A percentile compares a stretch with the other conserved stretches of the same genome.
These are phyloP conservation scores for Todiramphus saurophagus DNA, from an alignment of 2,113 vertebrate species.

Conservation along the genomic window DNA sequence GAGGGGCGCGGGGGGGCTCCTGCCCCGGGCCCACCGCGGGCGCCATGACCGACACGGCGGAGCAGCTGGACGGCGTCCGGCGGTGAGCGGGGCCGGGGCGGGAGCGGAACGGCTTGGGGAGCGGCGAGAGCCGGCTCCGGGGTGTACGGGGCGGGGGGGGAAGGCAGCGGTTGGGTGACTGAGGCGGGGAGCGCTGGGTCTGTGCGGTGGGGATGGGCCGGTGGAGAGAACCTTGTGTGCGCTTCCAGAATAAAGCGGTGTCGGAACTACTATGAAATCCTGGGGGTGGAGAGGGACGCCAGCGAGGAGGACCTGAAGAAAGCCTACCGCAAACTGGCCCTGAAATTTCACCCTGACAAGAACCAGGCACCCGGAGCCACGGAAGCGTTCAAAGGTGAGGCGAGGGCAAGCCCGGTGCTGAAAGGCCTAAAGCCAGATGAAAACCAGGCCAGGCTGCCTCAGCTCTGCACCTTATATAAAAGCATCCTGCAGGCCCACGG, in stretches of 20 bases:
- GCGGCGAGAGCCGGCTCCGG: background rate
- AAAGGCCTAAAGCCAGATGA: accelerated
- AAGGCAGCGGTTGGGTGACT: background rate
- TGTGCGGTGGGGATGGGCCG: too few species aligned
- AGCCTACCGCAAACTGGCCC: conserved; percentile 89
- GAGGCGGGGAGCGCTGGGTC: background rate
- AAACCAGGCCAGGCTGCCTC: background rate
- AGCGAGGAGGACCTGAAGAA: conserved; percentile 92
- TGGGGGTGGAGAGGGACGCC: conserved; percentile 85
- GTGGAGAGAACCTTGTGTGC: background rate
- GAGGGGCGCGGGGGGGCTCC: background rate
- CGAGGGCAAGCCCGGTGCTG: accelerated
- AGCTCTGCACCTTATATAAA: background rate
- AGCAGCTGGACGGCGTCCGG: conserved; percentile 88
- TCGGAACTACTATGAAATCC: conserved; percentile 93
- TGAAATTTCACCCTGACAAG: conserved; percentile 95
- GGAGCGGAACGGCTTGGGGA: too few species aligned
- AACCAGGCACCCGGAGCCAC: conserved; percentile 94
- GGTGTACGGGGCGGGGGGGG: background rate
- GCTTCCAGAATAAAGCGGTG: conserved; percentile 89
- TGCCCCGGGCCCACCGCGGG: conserved; percentile 57
- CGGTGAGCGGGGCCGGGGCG: conserved; percentile 73
- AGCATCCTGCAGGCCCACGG: accelerated
- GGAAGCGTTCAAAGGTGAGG: conserved; percentile 94
- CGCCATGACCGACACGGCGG: conserved; percentile 85